Evolutionary conservation across 2,797 vertebrate species (phyloP).

Genomic region (Cuniculus paca): DNA sequence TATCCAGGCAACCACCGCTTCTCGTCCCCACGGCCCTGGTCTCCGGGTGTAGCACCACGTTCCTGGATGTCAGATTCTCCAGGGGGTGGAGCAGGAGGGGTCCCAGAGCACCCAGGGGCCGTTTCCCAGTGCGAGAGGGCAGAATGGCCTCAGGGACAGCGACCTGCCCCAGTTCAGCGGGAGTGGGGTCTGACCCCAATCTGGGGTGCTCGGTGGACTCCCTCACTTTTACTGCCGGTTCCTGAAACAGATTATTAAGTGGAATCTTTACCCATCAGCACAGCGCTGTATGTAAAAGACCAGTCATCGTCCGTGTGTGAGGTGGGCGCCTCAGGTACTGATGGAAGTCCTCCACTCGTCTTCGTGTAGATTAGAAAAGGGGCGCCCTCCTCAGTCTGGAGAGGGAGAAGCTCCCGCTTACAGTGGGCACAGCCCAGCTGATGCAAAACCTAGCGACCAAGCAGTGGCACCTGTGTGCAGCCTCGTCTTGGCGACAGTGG

Average conservation of each 20-base stretch:
- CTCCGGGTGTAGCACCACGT: background rate
- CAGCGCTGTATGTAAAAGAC: background rate
- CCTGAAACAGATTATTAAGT: background rate
- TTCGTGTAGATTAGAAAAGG: background rate
- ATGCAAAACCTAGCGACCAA: background rate
- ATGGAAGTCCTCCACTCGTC: background rate
- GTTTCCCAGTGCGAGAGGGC: background rate
- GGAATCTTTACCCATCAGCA: background rate
- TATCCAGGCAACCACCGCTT: background rate
- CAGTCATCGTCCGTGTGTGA: accelerated
- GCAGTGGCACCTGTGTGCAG: background rate
- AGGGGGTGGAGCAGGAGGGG: background rate
- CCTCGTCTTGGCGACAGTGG: background rate
- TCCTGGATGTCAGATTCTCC: background rate
- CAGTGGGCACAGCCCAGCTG: background rate
- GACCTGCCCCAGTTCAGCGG: background rate
- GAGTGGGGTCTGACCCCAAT: background rate
- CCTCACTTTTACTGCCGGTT: background rate
- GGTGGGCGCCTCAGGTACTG: background rate
- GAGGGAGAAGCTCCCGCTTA: background rate
- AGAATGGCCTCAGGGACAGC: too few species aligned
- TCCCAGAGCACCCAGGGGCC: background rate
- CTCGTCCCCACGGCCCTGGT: background rate
- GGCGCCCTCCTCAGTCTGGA: background rate
- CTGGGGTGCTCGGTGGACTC: background rate